Conservation (phyloP, 2,113 vertebrate genomes). For the Thamnophis sirtalis region DNA sequence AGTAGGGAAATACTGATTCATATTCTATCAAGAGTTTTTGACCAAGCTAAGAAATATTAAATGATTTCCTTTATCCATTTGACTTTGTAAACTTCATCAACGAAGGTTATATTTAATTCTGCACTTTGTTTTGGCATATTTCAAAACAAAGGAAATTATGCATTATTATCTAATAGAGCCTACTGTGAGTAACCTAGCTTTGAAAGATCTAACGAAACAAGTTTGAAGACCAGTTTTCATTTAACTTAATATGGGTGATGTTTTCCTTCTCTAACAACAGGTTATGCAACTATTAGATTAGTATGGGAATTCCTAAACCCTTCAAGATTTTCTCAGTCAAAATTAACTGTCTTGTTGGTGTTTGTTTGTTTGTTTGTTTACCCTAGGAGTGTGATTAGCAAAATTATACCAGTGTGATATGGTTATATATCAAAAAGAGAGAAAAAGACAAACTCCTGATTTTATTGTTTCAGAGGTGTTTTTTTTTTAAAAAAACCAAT, state of each 20-base stretch:
- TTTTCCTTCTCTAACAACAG: constrained; percentile 18
- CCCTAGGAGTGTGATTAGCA: background rate
- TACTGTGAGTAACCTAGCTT: background rate
- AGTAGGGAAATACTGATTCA: background rate
- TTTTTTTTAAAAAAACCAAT: background rate
- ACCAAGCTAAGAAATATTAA: background rate
- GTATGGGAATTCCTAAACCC: background rate
- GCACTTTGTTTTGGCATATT: constrained; percentile 28
- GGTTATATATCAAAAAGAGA: background rate
- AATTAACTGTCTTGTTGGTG: background rate
- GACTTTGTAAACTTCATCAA: constrained; percentile 14
- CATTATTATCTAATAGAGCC: background rate
- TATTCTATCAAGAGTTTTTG: background rate
- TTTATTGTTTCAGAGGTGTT: background rate
- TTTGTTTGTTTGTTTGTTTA: background rate
- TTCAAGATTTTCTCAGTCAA: background rate
- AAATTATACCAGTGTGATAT: background rate
- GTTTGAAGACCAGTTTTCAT: background rate
- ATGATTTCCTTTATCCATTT: background rate
- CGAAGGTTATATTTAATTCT: background rate
- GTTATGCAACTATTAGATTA: background rate
- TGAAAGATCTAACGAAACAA: background rate
- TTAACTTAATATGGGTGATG: background rate
- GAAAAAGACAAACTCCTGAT: background rate
- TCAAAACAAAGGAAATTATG: constrained; percentile 15